Percentiles rank a stretch among this genome's conserved stretches.
phyloP scores from a whole-genome alignment of 2,797 vertebrate genomes.

The Arnoldichthys spilopterus region DNA sequence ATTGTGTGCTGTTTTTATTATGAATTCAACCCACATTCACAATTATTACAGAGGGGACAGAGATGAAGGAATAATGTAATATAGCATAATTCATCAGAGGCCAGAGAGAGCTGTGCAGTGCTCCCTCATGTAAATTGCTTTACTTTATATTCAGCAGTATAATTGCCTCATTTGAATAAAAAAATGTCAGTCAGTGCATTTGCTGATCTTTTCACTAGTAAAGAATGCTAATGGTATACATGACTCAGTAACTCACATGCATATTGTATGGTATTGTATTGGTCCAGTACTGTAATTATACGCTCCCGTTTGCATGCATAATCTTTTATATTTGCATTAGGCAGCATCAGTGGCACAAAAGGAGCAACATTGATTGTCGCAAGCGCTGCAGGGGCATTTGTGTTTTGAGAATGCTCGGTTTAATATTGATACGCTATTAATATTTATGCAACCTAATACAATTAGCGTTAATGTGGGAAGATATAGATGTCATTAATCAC shows the following conservation, averaged over 20 bases:
- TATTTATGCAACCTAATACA: conserved; percentile 58
- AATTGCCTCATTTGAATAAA: conserved; percentile 63
- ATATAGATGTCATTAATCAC: conserved; percentile 58
- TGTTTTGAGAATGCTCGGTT: conserved; percentile 29
- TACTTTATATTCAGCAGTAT: conserved; percentile 59
- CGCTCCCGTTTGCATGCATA: conserved; percentile 27
- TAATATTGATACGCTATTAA: conserved; percentile 56
- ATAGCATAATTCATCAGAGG: conserved; percentile 68
- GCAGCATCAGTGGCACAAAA: conserved; percentile 7
- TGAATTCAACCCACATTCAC: conserved; percentile 39
- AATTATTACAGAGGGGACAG: conserved; percentile 37
- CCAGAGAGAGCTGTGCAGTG: conserved; percentile 67
- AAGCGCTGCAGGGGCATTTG: conserved; percentile 6
- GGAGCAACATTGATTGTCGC: background rate
- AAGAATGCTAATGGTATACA: conserved; percentile 72
- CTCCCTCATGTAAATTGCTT: conserved; percentile 68
- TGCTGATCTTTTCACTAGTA: conserved; percentile 61
- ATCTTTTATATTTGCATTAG: conserved; percentile 32
- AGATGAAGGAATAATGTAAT: conserved; percentile 33
- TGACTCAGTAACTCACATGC: conserved; percentile 29
- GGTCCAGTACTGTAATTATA: conserved; percentile 42
- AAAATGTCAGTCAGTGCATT: conserved; percentile 57
- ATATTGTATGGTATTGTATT: conserved; percentile 51
- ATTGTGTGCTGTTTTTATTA: conserved; percentile 36
- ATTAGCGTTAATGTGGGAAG: conserved; percentile 54